Base-by-base conservation (phyloP, 1,140 invertebrate species). In the Sesamia nonagrioides region DNA sequence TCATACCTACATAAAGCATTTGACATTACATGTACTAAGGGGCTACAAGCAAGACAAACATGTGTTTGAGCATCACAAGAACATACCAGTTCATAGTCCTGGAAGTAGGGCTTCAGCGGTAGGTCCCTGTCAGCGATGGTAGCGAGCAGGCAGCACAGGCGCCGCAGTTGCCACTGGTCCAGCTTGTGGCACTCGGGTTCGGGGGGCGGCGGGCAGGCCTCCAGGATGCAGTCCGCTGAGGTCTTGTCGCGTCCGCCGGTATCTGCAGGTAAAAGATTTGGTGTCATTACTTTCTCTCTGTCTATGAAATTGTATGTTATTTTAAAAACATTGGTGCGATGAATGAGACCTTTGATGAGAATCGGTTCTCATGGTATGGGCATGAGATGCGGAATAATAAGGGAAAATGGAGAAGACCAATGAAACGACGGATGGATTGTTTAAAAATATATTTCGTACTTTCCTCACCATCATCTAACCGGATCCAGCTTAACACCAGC, bases 31-130 rank as follows among this genome's bases (percentile, higher is more conserved):
- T 27, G 27, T 27, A 27, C 27, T 27, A 27, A 27, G 1, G 1
- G 3, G 3, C 27, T 27, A 27, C 27, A 27, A 27, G 1, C 27
- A 1, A 27, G 1, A 27, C 27, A 27, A 3, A 27, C 27, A 27
- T 27, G 3, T 27, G 1, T 27, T 27, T 27, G 1, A 27, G 27
- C 27, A 27, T 27, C 4, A 15, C 33, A 0, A 17, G 15, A 60
- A 48, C 33, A 9, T 54, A 97, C 97, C 86, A 97, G 84, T 88
- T 97, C 97, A 87, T 97, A 97, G 85, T 97, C 97, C 91, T 97
- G 97, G 91, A 97, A 97, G 85, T 97, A 97, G 0, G 97, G 97
- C 71, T 95, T 93, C 15, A 97, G 91, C 1, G 96, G 94, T 8
- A 97, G 80, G 77, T 96, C 95, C 11, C 95, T 88, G 72, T 96